Evolutionary conservation across 2,888 invertebrate species (phyloP).

Genomic region (Morpho achilles): DNA sequence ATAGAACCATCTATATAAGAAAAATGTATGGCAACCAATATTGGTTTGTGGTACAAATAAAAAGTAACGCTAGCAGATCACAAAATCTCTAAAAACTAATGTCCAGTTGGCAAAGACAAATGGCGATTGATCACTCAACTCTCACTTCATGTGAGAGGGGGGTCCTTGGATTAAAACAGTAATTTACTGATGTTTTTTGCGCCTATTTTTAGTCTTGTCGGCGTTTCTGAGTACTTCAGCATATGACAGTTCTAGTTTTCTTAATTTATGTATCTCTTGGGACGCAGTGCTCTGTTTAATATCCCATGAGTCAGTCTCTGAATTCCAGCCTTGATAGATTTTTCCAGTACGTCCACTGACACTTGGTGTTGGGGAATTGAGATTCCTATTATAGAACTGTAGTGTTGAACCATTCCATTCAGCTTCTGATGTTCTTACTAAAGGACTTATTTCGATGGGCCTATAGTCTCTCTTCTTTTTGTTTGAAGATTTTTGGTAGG

Average conservation of each 20-base stretch:
- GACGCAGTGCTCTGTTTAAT: slow-evolving; percentile 85
- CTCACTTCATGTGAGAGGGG: slow-evolving; percentile 56
- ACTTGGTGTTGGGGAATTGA: slow-evolving; percentile 80
- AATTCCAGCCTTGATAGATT: slow-evolving; percentile 72
- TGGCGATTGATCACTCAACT: slow-evolving; percentile 71
- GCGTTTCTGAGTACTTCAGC: slow-evolving; percentile 89
- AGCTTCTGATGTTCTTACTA: slow-evolving; percentile 56
- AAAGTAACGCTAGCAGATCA: slow-evolving; percentile 76
- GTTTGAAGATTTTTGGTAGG: slow-evolving; percentile 76
- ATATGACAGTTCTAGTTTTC: slow-evolving; percentile 89
- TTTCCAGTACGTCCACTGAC: slow-evolving; percentile 70
- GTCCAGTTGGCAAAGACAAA: slow-evolving; percentile 77
- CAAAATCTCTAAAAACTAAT: slow-evolving; percentile 69
- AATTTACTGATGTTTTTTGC: slow-evolving; percentile 72
- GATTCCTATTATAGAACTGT: slow-evolving; percentile 82
- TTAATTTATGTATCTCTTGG: slow-evolving; percentile 89
- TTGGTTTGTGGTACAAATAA: slow-evolving; percentile 68
- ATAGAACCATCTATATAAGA: slow-evolving; percentile 55
- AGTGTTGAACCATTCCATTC: slow-evolving; percentile 86
- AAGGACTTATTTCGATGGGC: slow-evolving; percentile 75
- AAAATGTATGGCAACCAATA: slow-evolving; percentile 65
- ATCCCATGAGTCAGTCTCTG: slow-evolving; percentile 71
- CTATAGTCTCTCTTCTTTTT: slow-evolving; percentile 80
- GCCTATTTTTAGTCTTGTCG: slow-evolving; percentile 76
- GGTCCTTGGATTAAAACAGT: slow-evolving; percentile 56